These are phyloP conservation scores for Cryptocephalus moraei DNA, from an alignment of 2,888 invertebrate genomes.

Conservation along the genomic window DNA sequence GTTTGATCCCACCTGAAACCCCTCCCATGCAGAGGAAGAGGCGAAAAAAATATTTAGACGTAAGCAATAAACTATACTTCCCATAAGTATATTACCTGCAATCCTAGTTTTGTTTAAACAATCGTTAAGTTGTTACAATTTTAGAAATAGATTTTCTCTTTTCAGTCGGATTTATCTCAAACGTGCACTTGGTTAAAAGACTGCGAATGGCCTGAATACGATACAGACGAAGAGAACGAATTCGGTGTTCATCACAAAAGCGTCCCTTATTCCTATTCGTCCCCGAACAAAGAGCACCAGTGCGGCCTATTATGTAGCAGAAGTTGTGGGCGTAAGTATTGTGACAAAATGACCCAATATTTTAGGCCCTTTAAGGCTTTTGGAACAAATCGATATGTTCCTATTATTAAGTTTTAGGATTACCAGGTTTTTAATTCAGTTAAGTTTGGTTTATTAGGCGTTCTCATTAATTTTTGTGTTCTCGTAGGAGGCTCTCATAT, in stretches of 20 bases:
- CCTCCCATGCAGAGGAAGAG: slow-evolving; percentile 47
- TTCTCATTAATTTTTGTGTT: too few relatives aligned
- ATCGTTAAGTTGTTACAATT: too few relatives aligned
- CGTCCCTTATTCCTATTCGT: slow-evolving; percentile 19
- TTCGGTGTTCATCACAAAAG: slow-evolving; percentile 24
- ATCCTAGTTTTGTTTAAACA: too few relatives aligned
- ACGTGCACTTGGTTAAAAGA: slow-evolving; percentile 41
- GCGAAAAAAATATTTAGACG: slow-evolving; percentile 39
- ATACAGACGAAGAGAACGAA: slow-evolving; percentile 39
- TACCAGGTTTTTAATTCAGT: too few relatives aligned
- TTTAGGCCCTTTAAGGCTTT: too few relatives aligned
- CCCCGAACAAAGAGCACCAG: slow-evolving; percentile 39
- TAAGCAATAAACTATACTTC: slow-evolving; percentile 20
- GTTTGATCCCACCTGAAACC: slow-evolving; percentile 47
- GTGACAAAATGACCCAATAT: too few relatives aligned
- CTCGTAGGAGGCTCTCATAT: too few relatives aligned
- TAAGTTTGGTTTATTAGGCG: too few relatives aligned
- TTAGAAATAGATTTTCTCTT: slow-evolving; percentile 5
- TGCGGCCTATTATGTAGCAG: slow-evolving; percentile 43
- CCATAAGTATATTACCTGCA: neutral
- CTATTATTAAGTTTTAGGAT: too few relatives aligned
- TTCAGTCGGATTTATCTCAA: slow-evolving; percentile 37
- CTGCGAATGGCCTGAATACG: slow-evolving; percentile 53
- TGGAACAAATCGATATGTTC: too few relatives aligned
- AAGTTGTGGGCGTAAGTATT: slow-evolving; percentile 30